phyloP scores from a whole-genome alignment of 2,888 invertebrate species.

The Leucophora obtusa region DNA sequence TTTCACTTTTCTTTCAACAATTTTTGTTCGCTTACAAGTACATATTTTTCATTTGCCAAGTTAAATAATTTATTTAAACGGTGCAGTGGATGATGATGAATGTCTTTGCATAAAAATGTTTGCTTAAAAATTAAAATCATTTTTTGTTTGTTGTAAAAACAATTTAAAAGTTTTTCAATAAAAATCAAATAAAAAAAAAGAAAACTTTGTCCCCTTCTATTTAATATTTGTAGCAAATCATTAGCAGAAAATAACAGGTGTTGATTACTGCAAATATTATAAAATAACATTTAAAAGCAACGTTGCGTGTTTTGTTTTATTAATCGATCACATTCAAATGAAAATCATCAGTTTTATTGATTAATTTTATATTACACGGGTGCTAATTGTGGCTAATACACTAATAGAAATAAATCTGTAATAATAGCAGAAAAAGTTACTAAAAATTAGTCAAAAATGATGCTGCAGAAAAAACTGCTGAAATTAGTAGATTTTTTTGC shows the following conservation, averaged over 20 bases:
- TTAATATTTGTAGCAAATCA: not conserved
- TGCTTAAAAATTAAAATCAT: conserved; percentile 1
- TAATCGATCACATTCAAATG: conserved; percentile 57
- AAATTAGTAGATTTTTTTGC: too few species aligned
- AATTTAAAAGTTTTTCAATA: not conserved
- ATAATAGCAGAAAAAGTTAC: too few species aligned
- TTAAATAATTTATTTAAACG: too few species aligned
- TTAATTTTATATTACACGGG: conserved; percentile 3
- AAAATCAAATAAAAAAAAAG: not conserved
- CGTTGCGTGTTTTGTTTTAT: conserved; percentile 47
- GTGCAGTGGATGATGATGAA: conserved; percentile 2
- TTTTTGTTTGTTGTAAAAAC: not conserved
- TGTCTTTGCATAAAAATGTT: conserved; percentile 18
- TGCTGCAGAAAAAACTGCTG: too few species aligned
- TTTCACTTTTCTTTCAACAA: conserved; percentile 11
- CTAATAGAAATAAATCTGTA: too few species aligned
- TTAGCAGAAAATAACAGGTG: conserved; percentile 41
- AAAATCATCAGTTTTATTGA: conserved; percentile 34
- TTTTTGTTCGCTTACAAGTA: not conserved
- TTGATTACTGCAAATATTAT: conserved; percentile 24
- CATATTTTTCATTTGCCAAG: not conserved
- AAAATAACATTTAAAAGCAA: conserved; percentile 4
- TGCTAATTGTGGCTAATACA: too few species aligned
- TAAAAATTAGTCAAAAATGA: too few species aligned
- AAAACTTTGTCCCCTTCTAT: not conserved